Base-by-base conservation (phyloP, 1,140 invertebrate species). In the Drosophila rhopaloa region DNA sequence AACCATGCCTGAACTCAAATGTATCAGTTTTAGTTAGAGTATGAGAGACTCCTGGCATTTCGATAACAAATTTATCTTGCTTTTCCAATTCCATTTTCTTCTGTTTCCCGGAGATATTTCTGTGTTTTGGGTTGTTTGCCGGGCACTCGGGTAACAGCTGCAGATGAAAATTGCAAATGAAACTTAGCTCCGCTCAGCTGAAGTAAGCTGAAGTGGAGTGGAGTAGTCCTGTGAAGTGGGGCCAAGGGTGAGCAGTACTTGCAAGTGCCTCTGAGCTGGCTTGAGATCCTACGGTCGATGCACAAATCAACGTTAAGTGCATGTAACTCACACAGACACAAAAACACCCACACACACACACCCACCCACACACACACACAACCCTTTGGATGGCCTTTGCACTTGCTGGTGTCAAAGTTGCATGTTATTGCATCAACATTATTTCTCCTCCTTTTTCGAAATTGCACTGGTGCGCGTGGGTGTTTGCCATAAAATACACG, bases 251-350 rank as follows among this genome's bases (percentile, higher is more conserved):
- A 57, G 46, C 48, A 41, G 60, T 46, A 41, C 65, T 40, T 53
- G 37, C 60, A 63, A 82, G 60, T 71, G 54, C 47, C 40, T 48
- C 57, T 67, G 56, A 59, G 47, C 72, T 54, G 58, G 68, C 58
- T 63, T 76, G 55, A 71, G 65, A 76, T 82, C 58, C 62, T 66
- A 37, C 53, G 61, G 62, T 66, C 65, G 59, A 47, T 81, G 80
- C 77, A 81, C 80, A 89, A 89, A 89, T 89, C 84, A 89, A 89
- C 85, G 79, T 78, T 89, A 89, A 84, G 84, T 89, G 81, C 84
- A 90, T 89, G 81, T 84, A 75, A 76, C 73, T 84, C 59, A 40
- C 66, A 57, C 79, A 66, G 57, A 56, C 19, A 19, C 19, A 19
- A 3, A 24, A 2, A 24, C 24, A 24, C 4, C 4, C 59, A 60